Base-by-base conservation (phyloP, 2,113 vertebrate genomes). In the Sterrhoptilus dennistouni region DNA sequence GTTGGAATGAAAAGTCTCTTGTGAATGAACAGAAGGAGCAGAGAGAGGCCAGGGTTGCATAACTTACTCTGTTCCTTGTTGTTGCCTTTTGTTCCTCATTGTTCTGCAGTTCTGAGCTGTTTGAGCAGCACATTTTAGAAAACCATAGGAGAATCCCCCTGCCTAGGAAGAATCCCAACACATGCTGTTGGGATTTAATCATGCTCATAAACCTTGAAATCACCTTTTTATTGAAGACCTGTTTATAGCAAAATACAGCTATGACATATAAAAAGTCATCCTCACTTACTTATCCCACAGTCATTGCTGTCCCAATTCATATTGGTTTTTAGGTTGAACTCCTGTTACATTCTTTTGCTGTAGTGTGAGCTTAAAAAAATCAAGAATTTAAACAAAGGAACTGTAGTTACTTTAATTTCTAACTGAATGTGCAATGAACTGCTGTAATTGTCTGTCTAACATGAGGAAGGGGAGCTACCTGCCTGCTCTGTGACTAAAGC, bases 1-100 rank as follows among this genome's bases (percentile, higher is more conserved):
- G 44, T 59, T 70, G 29, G 71, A 64, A 70, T 88, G 52, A 92
- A 92, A 92, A 90, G 83, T 71, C 90, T 75, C 35, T 95, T 90
- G 47, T 93, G 45, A 59, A 9, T 38, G 57, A 91, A 54, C 71
- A 95, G 92, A 91, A 85, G 61, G 75, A n/a, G 1, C 11, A 74
- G 64, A 83, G 71, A 40, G 59, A 70, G 71, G 60, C 64, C n/a
- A 7, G 60, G 40, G 35, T 93, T 96, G 83, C 16, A 0, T 93
- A 95, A 96, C 56, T 85, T 38, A 29, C 47, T 91, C 42, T 80
- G 27, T 57, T 95, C 64, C 50, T 87, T 87, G 24, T 35, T 35
- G 2, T 28, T 57, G 71, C 60, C 31, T 90, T 88, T 83, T 95
- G 54, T 59, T 96, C 53, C 69, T 87, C 49, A 1, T 81, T 94